Conservation (phyloP, 1,140 invertebrate genomes). For the Harpegnathos saltator region DNA sequence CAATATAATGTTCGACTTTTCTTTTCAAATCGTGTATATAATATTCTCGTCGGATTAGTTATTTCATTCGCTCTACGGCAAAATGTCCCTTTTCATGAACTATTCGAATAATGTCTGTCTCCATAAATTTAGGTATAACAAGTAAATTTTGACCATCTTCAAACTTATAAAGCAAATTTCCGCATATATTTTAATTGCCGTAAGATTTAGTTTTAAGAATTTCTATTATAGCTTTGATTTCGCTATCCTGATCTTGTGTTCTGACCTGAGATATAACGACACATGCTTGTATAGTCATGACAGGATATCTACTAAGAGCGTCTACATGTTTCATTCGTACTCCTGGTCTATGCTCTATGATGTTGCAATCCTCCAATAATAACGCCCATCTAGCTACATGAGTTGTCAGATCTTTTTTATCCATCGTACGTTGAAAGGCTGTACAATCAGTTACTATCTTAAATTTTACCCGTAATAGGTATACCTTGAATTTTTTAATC, state of each 20-base stretch:
- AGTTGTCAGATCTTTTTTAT: not conserved
- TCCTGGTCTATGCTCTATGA: not conserved
- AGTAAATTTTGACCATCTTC: not conserved
- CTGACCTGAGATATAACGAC: not conserved
- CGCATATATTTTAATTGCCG: not conserved
- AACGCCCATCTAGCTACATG: conserved; percentile 15
- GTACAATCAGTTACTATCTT: conserved; percentile 6
- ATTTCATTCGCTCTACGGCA: not conserved
- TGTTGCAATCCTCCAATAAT: not conserved
- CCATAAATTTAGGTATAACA: not conserved
- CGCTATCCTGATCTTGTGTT: conserved; percentile 15
- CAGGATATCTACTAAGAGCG: conserved; percentile 22
- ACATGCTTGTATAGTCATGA: not conserved
- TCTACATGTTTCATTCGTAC: conserved; percentile 9
- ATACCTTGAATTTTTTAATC: not conserved
- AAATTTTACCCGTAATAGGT: not conserved
- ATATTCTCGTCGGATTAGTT: conserved; percentile 4
- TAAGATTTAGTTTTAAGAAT: conserved; percentile 3
- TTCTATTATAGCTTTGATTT: not conserved
- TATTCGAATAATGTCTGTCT: not conserved
- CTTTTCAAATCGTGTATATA: conserved; percentile 16
- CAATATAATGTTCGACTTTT: not conserved
- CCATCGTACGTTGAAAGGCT: not conserved
- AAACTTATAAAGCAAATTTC: conserved; percentile 29
- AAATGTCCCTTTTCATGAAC: not conserved